Evolutionary conservation across 2,888 invertebrate genomes (phyloP).

Genomic region (Altica lythri): DNA sequence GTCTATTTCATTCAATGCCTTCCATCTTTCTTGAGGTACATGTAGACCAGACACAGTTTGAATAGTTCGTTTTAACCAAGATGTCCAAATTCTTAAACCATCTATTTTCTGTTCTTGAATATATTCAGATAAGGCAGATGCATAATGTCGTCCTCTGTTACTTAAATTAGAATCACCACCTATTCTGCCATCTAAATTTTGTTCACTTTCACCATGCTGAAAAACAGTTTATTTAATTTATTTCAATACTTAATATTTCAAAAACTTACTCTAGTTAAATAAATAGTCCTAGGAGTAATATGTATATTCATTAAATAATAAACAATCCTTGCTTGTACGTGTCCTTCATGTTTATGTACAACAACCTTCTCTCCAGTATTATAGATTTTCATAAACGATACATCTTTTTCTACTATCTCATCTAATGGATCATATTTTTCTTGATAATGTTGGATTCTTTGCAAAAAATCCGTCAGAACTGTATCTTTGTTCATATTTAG

Average conservation of each 20-base stretch:
- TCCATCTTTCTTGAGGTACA: conserved; percentile 98
- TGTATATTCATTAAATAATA: conserved; percentile 99
- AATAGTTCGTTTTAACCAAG: conserved; percentile 93
- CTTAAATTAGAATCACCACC: conserved; percentile 95
- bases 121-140: conserved; percentile 76
- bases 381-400: conserved; percentile 96
- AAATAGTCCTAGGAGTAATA: conserved; percentile 96
- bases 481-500: conserved; percentile 91
- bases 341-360: conserved; percentile 93
- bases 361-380: conserved; percentile 91
- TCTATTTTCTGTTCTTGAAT: conserved; percentile 84
- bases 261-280: conserved; percentile 83
- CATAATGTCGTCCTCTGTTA: conserved; percentile 79
- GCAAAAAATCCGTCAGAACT: conserved; percentile 85
- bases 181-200: conserved; percentile 91
- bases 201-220: conserved; percentile 94
- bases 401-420: conserved; percentile 79
- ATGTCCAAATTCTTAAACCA: conserved; percentile 94
- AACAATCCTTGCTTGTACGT: conserved; percentile 96
- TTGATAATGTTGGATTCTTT: conserved; percentile 94
- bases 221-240: neutral
- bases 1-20: conserved; percentile 98
- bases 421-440: conserved; percentile 91
- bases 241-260: neutral
- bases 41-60: conserved; percentile 89